Evolutionary conservation across 2,797 vertebrate genomes (phyloP), one percentile per base, ranked within the genome.

Genomic region (Benthosema pterotum): DNA sequence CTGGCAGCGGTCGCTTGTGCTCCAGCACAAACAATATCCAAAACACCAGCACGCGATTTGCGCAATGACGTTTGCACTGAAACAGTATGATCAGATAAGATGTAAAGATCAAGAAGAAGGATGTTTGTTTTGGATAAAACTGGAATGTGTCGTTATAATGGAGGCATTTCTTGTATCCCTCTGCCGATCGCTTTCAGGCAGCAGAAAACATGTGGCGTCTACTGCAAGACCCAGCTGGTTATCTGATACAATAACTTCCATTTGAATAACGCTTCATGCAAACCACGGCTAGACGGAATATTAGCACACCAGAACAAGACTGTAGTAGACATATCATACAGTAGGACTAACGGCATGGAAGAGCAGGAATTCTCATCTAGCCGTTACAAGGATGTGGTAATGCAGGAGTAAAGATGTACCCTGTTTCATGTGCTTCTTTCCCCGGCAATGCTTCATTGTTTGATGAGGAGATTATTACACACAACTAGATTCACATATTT

Each of bases 401-500:
- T 38, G 2, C 32, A 38, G 32, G 32, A 38, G 32, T 38, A 38
- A 11, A 38, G 57, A 57, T 56, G 14, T 17, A 50, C 54, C 43
- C 18, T n/a, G 62, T 74, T 79, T 69, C 67, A 63, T 32, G 28
- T 32, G 1, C 67, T 62, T 63, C 66, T 43, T 83, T 84, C 71
- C 58, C 19, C 58, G 42, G 55, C 55, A 81, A 80, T 82, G 60
- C 79, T 69, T 51, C 13, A 54, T 43, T 70, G 73, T 67, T 43
- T 45, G 61, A 79, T 45, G 51, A 54, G 9, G 64, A 55, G 80
- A 88, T 87, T 79, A 88, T 87, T 79, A 86, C 42, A 6, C 6
- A 78, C 87, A 88, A 83, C 81, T 76, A 46, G 75, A 81, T 77
- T 76, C 47, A 83, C 82, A 79, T 78, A 57, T 58, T 25, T 2